Evolutionary conservation across 1,140 invertebrate species (phyloP).

Genomic region (Heliothis virescens): DNA sequence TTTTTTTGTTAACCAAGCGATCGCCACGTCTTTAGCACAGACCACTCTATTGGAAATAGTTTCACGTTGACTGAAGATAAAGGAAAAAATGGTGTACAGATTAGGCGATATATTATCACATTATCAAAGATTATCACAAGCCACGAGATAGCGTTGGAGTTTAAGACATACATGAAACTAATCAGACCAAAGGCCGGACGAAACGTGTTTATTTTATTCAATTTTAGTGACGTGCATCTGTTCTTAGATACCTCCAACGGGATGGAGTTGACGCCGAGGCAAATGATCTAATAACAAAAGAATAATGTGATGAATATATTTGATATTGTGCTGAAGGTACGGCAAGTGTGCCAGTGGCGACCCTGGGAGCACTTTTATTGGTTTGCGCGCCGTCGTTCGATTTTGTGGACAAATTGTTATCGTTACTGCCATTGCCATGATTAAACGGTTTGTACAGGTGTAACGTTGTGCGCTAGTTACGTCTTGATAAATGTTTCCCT

Average conservation of each 20-base stretch:
- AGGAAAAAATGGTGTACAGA: constrained; percentile 53
- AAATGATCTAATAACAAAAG: constrained; percentile 29
- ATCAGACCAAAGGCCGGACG: constrained; percentile 41
- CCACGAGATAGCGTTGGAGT: constrained; percentile 60
- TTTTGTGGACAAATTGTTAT: constrained; percentile 69
- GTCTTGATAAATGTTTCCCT: constrained; percentile 64
- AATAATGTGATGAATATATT: constrained; percentile 47
- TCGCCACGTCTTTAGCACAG: neutral
- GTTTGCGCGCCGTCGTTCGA: constrained; percentile 49
- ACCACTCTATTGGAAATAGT: constrained; percentile 11
- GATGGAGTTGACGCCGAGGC: neutral
- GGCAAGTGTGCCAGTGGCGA: constrained; percentile 22
- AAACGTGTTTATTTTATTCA: constrained; percentile 52
- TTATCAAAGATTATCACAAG: constrained; percentile 70
- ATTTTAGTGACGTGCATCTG: constrained; percentile 48
- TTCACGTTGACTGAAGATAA: constrained; percentile 45
- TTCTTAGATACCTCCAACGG: constrained; percentile 4
- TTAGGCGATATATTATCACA: constrained; percentile 63
- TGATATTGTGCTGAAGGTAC: constrained; percentile 1
- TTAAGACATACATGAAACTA: constrained; percentile 53
- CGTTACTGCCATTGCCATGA: constrained; percentile 71
- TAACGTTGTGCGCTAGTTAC: constrained; percentile 60
- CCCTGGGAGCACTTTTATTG: constrained; percentile 33
- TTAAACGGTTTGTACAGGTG: constrained; percentile 78
- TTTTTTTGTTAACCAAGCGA: constrained; percentile 7